Evolutionary conservation across 2,797 vertebrate species (phyloP).

Genomic region (Cossypha dichroa): DNA sequence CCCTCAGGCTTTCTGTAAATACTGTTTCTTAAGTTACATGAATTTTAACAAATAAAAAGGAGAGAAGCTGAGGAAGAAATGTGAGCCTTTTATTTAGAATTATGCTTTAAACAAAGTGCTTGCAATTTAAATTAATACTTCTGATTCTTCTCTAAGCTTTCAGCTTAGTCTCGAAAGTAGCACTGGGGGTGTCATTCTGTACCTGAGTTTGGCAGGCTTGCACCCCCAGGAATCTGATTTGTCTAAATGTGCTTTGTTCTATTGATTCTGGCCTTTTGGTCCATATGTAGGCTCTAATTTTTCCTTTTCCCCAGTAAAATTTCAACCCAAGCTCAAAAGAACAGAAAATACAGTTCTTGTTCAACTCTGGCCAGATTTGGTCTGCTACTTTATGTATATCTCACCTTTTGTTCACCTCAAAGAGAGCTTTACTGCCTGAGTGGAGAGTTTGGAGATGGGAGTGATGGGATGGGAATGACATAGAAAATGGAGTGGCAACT

Average conservation of each 20-base stretch:
- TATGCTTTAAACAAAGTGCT: background rate
- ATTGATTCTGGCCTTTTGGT: background rate
- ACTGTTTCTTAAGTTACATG: background rate
- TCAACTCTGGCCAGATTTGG: background rate
- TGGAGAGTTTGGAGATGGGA: background rate
- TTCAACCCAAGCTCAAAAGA: background rate
- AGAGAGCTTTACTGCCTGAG: background rate
- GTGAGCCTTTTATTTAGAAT: background rate
- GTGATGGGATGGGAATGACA: background rate
- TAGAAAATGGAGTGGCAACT: background rate
- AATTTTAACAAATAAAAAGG: background rate
- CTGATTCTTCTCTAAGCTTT: background rate
- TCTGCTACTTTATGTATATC: background rate
- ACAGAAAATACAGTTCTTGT: background rate
- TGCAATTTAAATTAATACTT: background rate
- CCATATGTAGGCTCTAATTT: background rate
- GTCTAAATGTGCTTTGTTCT: background rate
- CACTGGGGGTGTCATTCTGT: background rate
- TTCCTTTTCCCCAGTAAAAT: background rate
- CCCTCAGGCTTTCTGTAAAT: background rate
- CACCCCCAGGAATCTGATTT: background rate
- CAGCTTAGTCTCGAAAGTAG: background rate
- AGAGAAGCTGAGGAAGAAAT: background rate
- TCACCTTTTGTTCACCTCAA: background rate
- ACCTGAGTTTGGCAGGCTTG: background rate